These are phyloP conservation scores for Synodontis membranacea DNA, from an alignment of 2,113 vertebrate genomes.

Conservation along the genomic window DNA sequence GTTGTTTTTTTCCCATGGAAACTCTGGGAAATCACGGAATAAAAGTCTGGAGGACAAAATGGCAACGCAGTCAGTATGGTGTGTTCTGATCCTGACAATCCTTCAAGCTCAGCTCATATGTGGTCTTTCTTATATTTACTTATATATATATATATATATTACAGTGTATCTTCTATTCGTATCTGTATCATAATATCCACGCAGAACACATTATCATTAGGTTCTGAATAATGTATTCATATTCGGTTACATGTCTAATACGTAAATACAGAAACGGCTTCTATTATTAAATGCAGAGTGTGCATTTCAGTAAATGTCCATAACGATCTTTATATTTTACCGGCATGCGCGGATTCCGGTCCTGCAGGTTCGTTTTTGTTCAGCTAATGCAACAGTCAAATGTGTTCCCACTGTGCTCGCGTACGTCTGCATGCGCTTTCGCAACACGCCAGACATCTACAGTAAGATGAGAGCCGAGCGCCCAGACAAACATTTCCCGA, in stretches of 20 bases:
- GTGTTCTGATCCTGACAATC: neutral
- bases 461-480: slow-evolving; percentile 66
- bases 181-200: neutral
- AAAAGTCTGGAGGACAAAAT: neutral
- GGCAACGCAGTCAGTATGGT: neutral
- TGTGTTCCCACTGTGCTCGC: neutral
- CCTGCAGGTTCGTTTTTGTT: neutral
- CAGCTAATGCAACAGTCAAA: neutral
- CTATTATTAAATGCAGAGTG: neutral
- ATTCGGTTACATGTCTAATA: neutral
- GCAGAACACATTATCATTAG: neutral
- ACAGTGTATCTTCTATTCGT: neutral
- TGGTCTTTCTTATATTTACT: neutral
- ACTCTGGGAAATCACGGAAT: neutral
- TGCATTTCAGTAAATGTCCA: neutral
- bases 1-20: neutral
- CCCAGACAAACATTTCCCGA: slow-evolving; percentile 77
- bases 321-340: neutral
- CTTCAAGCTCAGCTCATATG: neutral
- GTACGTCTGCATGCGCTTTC: neutral
- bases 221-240: neutral
- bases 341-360: neutral
- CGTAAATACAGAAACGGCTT: neutral
- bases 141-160: neutral
- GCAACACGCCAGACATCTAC: slow-evolving; percentile 47